Conservation (phyloP, 1,140 invertebrate genomes). For the Arctopsyche grandis region DNA sequence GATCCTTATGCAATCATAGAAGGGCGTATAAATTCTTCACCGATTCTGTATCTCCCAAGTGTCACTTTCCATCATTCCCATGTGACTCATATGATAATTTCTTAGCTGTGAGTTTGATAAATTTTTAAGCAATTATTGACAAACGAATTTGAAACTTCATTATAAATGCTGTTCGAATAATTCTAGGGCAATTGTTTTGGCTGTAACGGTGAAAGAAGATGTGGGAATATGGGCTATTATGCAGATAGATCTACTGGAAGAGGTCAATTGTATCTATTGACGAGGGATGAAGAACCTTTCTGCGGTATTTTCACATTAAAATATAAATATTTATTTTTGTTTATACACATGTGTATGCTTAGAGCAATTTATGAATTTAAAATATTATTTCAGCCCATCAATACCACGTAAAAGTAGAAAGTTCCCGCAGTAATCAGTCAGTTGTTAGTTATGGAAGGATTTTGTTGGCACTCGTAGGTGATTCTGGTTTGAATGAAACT, state of each 20-base stretch:
- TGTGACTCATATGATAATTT: slow-evolving; percentile 89
- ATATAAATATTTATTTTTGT: background rate
- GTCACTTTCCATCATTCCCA: slow-evolving; percentile 88
- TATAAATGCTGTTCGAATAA: slow-evolving; percentile 4
- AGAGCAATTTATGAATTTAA: background rate
- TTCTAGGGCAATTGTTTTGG: slow-evolving; percentile 69
- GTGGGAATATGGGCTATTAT: slow-evolving; percentile 95
- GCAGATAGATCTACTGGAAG: slow-evolving; percentile 82
- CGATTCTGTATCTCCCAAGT: slow-evolving; percentile 89
- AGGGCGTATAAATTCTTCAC: slow-evolving; percentile 94
- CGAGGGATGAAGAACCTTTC: slow-evolving; percentile 91
- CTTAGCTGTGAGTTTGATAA: slow-evolving; percentile 70
- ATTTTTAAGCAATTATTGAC: background rate
- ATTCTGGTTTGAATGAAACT: slow-evolving; percentile 85
- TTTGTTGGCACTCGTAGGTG: slow-evolving; percentile 83
- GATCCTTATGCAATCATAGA: slow-evolving; percentile 90
- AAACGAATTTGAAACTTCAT: background rate
- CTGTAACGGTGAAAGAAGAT: slow-evolving; percentile 69
- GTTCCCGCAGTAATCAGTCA: slow-evolving; percentile 71
- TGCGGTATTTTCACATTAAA: slow-evolving; percentile 71
- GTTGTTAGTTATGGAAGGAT: slow-evolving; percentile 83
- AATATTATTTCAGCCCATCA: slow-evolving; percentile 75
- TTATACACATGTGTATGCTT: too few relatives aligned
- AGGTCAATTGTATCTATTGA: slow-evolving; percentile 86
- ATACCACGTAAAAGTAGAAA: slow-evolving; percentile 84